Percentiles rank a stretch among this genome's conserved stretches.
phyloP scores from a whole-genome alignment of 2,888 invertebrate species.

The Eristalis intricaria region DNA sequence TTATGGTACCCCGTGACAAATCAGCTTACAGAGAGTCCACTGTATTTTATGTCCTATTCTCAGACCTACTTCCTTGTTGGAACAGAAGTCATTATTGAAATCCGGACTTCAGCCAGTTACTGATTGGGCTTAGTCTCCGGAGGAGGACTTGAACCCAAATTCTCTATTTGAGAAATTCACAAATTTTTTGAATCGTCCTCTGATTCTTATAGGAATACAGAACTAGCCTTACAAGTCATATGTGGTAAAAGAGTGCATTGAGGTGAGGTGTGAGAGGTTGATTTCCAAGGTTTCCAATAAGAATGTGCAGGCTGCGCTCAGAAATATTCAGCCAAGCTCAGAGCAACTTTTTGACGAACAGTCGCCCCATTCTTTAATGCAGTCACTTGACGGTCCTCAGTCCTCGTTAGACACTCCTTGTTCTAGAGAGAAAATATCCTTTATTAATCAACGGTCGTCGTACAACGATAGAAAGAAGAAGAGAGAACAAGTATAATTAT shows the following conservation, averaged over 20 bases:
- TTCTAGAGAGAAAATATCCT: too few species aligned
- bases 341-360: too few species aligned
- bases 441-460: too few species aligned
- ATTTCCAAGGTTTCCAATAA: conserved; percentile 15
- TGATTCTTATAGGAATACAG: background rate
- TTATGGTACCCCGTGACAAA: too few species aligned
- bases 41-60: too few species aligned
- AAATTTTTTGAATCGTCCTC: background rate
- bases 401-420: too few species aligned
- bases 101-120: conserved; percentile 15
- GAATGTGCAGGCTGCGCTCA: too few species aligned
- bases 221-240: background rate
- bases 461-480: too few species aligned
- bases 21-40: too few species aligned
- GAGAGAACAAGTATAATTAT: too few species aligned
- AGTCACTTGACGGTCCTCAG: too few species aligned
- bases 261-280: conserved; percentile 19
- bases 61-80: conserved; percentile 20
- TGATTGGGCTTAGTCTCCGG: conserved; percentile 38
- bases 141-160: conserved; percentile 22
- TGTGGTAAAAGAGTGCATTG: background rate
- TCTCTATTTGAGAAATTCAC: background rate
- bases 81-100: conserved; percentile 21
- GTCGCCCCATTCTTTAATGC: background rate
- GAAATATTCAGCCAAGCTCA: too few species aligned